Percentiles rank a stretch among this genome's conserved stretches.
Conservation (phyloP, 2,888 invertebrate genomes). For the Chrysotoxum bicinctum region DNA sequence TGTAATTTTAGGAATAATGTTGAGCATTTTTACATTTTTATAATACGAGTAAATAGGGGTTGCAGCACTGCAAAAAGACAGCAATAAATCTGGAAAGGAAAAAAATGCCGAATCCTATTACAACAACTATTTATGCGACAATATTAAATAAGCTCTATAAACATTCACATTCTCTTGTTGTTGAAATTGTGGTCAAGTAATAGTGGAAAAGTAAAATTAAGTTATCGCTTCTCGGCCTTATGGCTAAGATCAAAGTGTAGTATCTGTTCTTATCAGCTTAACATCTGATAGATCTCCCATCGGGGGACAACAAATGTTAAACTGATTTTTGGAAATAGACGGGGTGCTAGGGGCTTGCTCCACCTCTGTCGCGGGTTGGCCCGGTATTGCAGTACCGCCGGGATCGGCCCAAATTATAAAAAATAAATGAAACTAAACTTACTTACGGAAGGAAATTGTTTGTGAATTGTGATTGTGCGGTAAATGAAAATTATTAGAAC, state of each 20-base stretch:
- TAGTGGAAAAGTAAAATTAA: background rate
- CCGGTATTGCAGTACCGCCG: conserved; percentile 10
- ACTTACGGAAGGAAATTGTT: too few relatives aligned
- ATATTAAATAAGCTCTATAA: background rate
- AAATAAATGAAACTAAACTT: too few relatives aligned
- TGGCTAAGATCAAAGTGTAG: conserved; percentile 14
- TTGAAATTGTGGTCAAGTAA: background rate
- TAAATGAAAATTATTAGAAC: too few relatives aligned
- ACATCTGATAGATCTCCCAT: conserved; percentile 10
- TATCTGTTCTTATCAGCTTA: conserved; percentile 14
- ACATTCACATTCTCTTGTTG: background rate
- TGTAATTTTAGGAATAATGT: too few relatives aligned
- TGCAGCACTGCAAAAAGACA: too few relatives aligned
- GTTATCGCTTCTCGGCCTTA: conserved; percentile 14
- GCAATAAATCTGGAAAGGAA: too few relatives aligned
- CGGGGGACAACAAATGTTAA: conserved; percentile 14
- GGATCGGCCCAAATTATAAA: background rate
- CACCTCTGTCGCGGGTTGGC: conserved; percentile 14
- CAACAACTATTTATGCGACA: background rate
- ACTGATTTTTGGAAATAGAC: conserved; percentile 12
- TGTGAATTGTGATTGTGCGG: too few relatives aligned
- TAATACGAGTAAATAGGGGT: too few relatives aligned
- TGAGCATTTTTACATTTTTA: too few relatives aligned
- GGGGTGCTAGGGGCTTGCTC: conserved; percentile 11
- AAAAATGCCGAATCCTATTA: background rate